phyloP scores from a whole-genome alignment of 2,797 vertebrate genomes.

The Euthynnus affinis region DNA sequence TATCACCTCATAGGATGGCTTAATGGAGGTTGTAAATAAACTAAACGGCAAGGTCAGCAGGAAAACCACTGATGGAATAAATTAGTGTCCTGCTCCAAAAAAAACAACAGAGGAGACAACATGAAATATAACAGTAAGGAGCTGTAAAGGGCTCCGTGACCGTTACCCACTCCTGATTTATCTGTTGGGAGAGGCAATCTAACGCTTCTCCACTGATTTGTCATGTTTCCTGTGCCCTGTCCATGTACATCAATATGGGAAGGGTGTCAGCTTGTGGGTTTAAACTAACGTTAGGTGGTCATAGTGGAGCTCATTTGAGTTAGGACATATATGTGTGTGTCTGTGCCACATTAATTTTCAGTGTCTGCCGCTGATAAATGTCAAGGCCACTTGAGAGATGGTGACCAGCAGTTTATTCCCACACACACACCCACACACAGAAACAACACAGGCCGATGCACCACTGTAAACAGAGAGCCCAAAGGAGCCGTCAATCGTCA shows the following conservation, averaged over 20 bases:
- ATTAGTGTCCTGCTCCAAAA: constrained; percentile 68
- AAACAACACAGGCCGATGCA: constrained; percentile 33
- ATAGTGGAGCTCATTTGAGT: constrained; percentile 56
- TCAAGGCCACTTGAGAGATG: constrained; percentile 67
- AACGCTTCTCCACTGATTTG: constrained; percentile 79
- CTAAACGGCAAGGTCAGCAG: constrained; percentile 75
- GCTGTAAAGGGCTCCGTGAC: constrained; percentile 44
- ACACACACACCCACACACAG: constrained; percentile 11
- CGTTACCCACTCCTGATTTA: constrained; percentile 75
- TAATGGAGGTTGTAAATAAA: constrained; percentile 77
- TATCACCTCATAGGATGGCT: constrained; percentile 58
- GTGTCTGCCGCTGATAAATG: constrained; percentile 71
- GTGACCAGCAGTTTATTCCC: constrained; percentile 43
- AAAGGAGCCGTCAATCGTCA: constrained; percentile 2
- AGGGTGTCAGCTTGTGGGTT: constrained; percentile 69
- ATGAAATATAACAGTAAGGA: constrained; percentile 64
- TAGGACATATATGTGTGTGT: constrained; percentile 41
- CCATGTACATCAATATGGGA: constrained; percentile 70
- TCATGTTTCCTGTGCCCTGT: constrained; percentile 76
- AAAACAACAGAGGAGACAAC: constrained; percentile 68
- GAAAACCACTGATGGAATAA: constrained; percentile 77
- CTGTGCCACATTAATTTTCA: constrained; percentile 57
- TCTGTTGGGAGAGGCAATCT: constrained; percentile 78
- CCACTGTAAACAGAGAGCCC: constrained; percentile 35
- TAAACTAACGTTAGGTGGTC: constrained; percentile 66